Base-by-base conservation (phyloP, 2,113 vertebrate genomes). In the Menura novaehollandiae region DNA sequence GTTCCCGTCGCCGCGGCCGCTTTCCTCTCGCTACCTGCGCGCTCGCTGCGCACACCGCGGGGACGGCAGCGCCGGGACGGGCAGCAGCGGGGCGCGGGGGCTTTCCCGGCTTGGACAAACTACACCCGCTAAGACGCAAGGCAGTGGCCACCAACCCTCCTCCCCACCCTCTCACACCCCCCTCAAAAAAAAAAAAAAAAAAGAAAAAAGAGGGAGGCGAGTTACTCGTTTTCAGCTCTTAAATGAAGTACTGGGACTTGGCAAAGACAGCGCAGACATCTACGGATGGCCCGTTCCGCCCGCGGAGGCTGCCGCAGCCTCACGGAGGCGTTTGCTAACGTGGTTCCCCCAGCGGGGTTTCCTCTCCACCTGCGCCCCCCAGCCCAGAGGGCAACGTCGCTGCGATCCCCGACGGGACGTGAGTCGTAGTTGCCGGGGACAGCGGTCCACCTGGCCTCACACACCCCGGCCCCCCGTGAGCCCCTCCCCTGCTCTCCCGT, bases 161-260 rank as follows among this genome's bases (percentile, higher is more conserved):
- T 35, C 49, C 30, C 11, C n/a, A 23, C 6, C 2, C 28, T 5
- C 14, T 14, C 21, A 20, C 3, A 3, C 8, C 6, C 4, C 21
- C 24, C 4, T 5, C 18, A 17, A 41, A 11, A 41, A 39, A n/a
- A 13, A 21, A 24, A 15, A 10, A 41, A 39, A 24, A 52, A 30
- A 7, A 3, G 0, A 6, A 58, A 73, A 16, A 9, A 6, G 3
- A 7, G 2, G 5, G 2, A 14, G 1, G 10, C 1, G 10, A 51
- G 4, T 8, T 72, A 68, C 35, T 60, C 5, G 3, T 49, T 91
- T 64, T 44, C 53, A 44, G 21, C 23, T 69, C 26, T 28, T 43
- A 35, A 44, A 67, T 41, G 15, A 46, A 58, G n/a, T 35, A 9
- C 35, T 15, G 17, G 15, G 24, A 32, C 30, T 59, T 10, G 32